Evolutionary conservation across 2,797 vertebrate species (phyloP).

Genomic region (Geotrypetes seraphini): DNA sequence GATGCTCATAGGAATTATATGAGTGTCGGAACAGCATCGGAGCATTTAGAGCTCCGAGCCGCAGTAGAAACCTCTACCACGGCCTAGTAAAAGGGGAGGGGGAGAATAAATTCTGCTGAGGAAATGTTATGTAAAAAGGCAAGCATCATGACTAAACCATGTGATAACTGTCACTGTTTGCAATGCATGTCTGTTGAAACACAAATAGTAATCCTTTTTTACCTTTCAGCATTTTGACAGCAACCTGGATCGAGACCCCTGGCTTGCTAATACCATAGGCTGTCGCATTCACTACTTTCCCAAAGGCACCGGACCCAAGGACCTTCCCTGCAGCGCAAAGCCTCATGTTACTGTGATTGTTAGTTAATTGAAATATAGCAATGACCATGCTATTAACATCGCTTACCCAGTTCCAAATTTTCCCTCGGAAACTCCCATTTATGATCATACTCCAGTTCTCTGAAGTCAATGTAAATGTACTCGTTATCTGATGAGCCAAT

Average conservation of each 20-base stretch:
- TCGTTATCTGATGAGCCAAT: slow-evolving; percentile 77
- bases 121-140: no score
- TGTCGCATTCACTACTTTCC: slow-evolving; percentile 84
- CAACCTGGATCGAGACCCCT: slow-evolving; percentile 78
- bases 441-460: slow-evolving; percentile 72
- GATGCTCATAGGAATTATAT: no score
- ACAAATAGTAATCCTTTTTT: no score
- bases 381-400: neutral
- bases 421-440: slow-evolving; percentile 95
- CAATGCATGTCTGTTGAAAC: neutral
- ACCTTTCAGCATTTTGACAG: slow-evolving; percentile 98
- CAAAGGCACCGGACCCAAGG: slow-evolving; percentile 90
- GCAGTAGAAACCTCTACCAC: no score
- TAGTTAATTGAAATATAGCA: neutral
- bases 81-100: no score
- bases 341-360: neutral
- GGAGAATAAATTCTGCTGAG: no score
- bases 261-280: slow-evolving; percentile 81
- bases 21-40: no score
- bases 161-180: neutral
- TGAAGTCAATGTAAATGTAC: slow-evolving; percentile 90
- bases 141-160: no score
- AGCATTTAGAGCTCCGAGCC: no score
- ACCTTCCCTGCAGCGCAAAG: slow-evolving; percentile 58
- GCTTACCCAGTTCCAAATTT: slow-evolving; percentile 88